These are phyloP conservation scores for Grus americana DNA, from an alignment of 2,113 vertebrate species.

Conservation along the genomic window DNA sequence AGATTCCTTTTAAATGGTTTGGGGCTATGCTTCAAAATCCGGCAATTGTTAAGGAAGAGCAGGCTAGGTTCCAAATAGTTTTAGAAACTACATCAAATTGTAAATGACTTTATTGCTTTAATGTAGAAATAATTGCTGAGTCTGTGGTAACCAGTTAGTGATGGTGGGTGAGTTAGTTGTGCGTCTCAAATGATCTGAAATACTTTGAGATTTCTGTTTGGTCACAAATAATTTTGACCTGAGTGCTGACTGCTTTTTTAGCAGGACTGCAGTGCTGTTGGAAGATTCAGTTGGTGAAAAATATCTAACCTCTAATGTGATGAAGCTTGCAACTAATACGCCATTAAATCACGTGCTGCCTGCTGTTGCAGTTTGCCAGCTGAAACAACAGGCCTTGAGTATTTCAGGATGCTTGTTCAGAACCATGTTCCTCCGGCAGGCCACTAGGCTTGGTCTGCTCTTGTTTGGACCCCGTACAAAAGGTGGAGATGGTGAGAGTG, in stretches of 20 bases:
- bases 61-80: neutral
- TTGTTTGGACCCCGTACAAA: neutral
- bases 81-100: neutral
- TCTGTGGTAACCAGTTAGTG: neutral
- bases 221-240: neutral
- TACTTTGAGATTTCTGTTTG: neutral
- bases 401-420: neutral
- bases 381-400: neutral
- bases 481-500: neutral
- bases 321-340: neutral
- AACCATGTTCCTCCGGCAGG: accelerated
- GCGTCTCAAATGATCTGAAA: neutral
- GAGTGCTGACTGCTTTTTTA: neutral
- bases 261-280: neutral
- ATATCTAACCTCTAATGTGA: neutral
- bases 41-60: neutral
- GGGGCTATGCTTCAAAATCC: neutral
- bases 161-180: neutral
- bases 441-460: neutral
- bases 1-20: neutral
- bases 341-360: neutral
- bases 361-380: neutral
- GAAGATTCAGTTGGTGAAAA: neutral
- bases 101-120: neutral
- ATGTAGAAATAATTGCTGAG: neutral